Conservation (phyloP, 2,113 vertebrate species). For the Ariopsis seemanni region DNA sequence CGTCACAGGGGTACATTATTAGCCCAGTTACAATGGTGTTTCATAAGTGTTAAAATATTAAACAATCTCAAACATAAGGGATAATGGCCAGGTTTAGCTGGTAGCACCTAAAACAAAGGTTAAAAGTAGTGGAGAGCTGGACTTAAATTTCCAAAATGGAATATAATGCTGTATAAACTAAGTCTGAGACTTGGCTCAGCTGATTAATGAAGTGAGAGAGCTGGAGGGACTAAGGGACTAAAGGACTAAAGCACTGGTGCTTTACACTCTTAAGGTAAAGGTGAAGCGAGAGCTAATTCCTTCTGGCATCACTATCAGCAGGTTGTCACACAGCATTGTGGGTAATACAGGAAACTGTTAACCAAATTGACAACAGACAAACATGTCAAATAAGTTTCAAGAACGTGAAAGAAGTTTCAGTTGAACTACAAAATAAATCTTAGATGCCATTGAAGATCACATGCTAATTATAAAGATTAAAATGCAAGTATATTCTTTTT, state of each 20-base stretch:
- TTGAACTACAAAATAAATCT: background rate
- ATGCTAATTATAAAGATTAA: background rate
- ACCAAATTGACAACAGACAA: background rate
- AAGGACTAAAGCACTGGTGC: background rate
- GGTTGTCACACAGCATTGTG: background rate
- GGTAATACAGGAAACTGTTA: background rate
- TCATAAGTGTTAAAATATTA: background rate
- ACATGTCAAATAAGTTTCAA: background rate
- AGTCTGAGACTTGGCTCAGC: background rate
- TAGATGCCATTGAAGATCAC: background rate
- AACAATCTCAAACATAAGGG: background rate
- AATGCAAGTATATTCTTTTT: background rate
- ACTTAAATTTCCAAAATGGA: background rate
- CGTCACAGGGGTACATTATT: background rate
- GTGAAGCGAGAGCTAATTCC: background rate
- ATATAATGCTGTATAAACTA: background rate
- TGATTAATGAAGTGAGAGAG: background rate
- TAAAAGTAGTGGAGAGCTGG: background rate
- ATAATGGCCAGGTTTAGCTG: background rate
- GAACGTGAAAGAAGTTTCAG: background rate
- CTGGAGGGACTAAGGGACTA: background rate
- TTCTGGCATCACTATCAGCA: background rate
- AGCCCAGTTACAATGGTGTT: background rate
- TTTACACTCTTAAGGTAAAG: background rate
- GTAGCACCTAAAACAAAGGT: background rate